Evolutionary conservation across 2,113 vertebrate species (phyloP), one percentile per base, ranked within the genome.

Genomic region (Dasyurus viverrinus): DNA sequence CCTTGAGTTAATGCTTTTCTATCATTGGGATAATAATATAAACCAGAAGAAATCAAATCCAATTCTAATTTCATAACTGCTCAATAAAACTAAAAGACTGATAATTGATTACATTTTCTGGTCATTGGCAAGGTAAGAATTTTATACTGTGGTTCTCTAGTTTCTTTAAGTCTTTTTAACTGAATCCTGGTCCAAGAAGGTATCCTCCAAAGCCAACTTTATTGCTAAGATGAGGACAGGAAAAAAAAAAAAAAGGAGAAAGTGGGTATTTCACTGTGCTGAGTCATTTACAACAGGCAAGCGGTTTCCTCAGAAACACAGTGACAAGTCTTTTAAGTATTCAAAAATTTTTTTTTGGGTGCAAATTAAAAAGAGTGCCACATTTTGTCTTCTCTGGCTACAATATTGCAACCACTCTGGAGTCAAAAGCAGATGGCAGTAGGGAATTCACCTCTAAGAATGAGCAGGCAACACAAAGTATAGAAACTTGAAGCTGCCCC

Each of bases 231-330:
- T 0, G 48, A 50, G 12, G 55, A 60, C 89, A 89, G 52, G 23
- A 12, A 23, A 48, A 48, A 60, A 42, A 8, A 54, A 84, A 52
- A 57, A 14, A 23, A 48, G 3, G 54, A 54, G 96, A 60, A 92
- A 97, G 25, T 92, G 91, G 96, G 89, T 25, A 89, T 95, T 46
- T n/a, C 23, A 92, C 97, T 26, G 96, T 98, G 98, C 98, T 98
- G 98, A 98, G 98, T 98, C 98, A 98, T 97, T 97, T 97, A 42
- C 68, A 84, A 95, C 92, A 53, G 2, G 24, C 96, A 46, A 96
- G 93, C 93, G 2, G 89, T 91, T 91, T 91, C 93, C 92, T 96
- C 95, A 2, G 92, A 90, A 22, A 47, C 3, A 94, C 50, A 94
- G 95, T 95, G 95, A 89, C 25, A 94, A 89, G 94, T 95, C 91